Base-by-base conservation (phyloP, 2,113 vertebrate species). In the Melanerpes aurifrons region DNA sequence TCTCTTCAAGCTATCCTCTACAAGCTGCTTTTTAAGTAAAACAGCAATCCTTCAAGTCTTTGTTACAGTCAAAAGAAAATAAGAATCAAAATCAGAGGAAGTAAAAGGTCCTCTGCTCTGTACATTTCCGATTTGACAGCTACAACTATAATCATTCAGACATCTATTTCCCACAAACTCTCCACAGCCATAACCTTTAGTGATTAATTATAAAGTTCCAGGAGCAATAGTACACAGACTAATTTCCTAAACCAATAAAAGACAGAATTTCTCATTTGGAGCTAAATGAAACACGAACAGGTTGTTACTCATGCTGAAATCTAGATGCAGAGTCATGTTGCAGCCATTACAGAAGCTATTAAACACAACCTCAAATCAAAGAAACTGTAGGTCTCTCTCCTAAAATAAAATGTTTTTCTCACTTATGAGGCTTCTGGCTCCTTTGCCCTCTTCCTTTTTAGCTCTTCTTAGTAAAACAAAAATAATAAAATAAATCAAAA, bases 211-310 rank as follows among this genome's bases (percentile, higher is more conserved):
- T 91, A 97, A 97, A 97, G 94, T 96, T 98, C 95, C 94, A 97
- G 94, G 96, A 97, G 94, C 97, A 97, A 97, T 90, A 97, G 96
- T 96, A 98, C 92, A 98, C 87, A 96, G 96, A 97, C 97, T 97
- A 97, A 98, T 98, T 98, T 98, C 97, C 97, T 98, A 98, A 97
- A 98, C 98, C 97, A 98, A 98, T 98, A 98, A 98, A 98, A 98
- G 94, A 93, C 93, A 97, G 95, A 97, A 97, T 98, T 98, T 98
- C 97, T 98, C 97, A 97, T 98, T 97, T 98, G 92, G 86, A 98
- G 96, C 92, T 96, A 96, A 98, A 97, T 96, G 97, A 97, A 98
- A 97, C 96, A 97, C 21, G 76, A 97, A 96, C 89, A 97, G 92
- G 95, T 96, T 97, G 96, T 97, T 98, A 97, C 95, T 98, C 97